A percentile compares a stretch with the other conserved stretches of the same genome.
These are phyloP conservation scores for Lophura nycthemera DNA, from an alignment of 2,113 vertebrate species.

Conservation along the genomic window DNA sequence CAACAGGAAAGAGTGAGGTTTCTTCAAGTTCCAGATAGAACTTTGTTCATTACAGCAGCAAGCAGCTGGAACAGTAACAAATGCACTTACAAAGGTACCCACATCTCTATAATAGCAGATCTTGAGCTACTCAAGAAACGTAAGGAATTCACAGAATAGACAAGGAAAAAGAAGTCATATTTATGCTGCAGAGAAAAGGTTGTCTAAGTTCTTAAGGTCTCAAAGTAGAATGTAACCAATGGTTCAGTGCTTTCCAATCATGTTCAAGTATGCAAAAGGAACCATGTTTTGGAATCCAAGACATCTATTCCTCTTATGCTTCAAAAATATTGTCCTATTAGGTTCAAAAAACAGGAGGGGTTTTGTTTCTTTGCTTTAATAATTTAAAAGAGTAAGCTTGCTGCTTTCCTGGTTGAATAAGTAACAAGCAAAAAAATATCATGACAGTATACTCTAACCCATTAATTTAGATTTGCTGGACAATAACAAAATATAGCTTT, in stretches of 20 bases:
- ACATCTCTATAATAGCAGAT: neutral
- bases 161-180: neutral
- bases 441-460: neutral
- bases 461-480: neutral
- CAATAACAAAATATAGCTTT: neutral
- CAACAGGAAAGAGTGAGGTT: neutral
- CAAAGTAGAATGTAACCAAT: neutral
- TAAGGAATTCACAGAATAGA: neutral
- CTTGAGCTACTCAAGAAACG: neutral
- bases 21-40: neutral
- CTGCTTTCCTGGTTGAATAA: neutral
- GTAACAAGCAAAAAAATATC: neutral
- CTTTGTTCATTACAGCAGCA: neutral
- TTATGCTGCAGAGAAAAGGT: neutral
- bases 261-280: neutral
- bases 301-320: neutral
- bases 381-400: neutral
- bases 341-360: neutral
- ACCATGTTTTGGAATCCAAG: neutral
- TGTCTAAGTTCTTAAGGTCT: neutral
- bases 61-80: neutral
- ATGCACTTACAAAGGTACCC: neutral
- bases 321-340: neutral
- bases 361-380: neutral
- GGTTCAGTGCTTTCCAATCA: neutral